Conservation (phyloP, 2,888 invertebrate genomes). For the Metalampra italica region DNA sequence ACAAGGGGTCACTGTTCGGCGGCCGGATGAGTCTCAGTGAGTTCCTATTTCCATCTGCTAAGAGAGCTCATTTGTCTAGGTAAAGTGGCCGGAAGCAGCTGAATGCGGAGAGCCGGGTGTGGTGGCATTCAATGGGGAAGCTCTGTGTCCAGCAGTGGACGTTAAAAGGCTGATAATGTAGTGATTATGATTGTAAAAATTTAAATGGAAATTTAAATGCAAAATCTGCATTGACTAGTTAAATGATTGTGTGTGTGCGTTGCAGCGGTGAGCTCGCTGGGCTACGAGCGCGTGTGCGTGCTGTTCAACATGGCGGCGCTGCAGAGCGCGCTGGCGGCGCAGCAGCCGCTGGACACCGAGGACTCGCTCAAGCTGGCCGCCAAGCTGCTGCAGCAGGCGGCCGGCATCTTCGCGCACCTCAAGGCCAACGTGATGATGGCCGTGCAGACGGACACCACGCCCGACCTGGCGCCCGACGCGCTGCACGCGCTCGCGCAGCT, state of each 20-base stretch:
- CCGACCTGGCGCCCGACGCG: conserved; percentile 96
- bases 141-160: no score
- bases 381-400: conserved; percentile 92
- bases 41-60: conserved; percentile 37
- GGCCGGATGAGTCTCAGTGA: conserved; percentile 94
- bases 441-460: conserved; percentile 96
- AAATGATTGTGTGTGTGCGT: background rate
- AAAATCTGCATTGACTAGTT: background rate
- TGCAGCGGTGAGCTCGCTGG: conserved; percentile 90
- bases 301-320: conserved; percentile 97
- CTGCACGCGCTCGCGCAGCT: conserved; percentile 90
- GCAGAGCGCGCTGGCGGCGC: conserved; percentile 92
- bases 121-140: no score
- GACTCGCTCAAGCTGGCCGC: conserved; percentile 96
- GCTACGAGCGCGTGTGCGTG: conserved; percentile 96
- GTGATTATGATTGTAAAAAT: no score
- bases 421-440: conserved; percentile 88
- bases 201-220: no score
- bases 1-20: conserved; percentile 95
- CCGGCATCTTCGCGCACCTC: conserved; percentile 92
- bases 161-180: no score
- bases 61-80: no score
- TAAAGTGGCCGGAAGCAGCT: no score
- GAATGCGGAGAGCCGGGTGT: no score
- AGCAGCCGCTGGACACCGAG: conserved; percentile 92